Conservation (phyloP, 1,140 invertebrate genomes). For the Aleiodes sp. region DNA sequence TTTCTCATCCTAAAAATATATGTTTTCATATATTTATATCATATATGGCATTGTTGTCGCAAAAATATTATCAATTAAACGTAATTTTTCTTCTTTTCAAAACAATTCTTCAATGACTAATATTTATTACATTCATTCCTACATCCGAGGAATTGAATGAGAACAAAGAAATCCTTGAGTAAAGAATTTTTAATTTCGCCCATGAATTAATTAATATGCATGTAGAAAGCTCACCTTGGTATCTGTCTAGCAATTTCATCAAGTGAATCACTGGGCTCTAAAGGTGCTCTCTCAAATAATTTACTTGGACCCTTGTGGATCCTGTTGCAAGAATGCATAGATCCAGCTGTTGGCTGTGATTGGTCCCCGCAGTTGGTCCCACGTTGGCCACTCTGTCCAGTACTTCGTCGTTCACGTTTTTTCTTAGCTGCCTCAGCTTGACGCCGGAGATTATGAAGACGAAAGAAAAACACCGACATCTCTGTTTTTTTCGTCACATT, state of each 20-base stretch:
- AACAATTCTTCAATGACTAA: no score
- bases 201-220: background rate
- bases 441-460: constrained; percentile 86
- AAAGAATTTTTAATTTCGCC: background rate
- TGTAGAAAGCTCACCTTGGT: constrained; percentile 75
- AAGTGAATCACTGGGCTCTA: constrained; percentile 85
- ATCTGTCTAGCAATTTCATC: constrained; percentile 92
- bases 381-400: constrained; percentile 55
- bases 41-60: no score
- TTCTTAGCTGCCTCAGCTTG: constrained; percentile 77
- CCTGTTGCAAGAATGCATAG: constrained; percentile 59
- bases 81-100: no score
- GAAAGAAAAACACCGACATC: constrained; percentile 96
- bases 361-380: constrained; percentile 60
- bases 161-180: background rate
- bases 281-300: constrained; percentile 82
- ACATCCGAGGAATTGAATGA: no score
- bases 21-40: no score
- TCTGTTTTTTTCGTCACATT: constrained; percentile 53
- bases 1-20: no score
- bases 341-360: constrained; percentile 63
- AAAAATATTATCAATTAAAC: no score
- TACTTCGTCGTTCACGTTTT: constrained; percentile 68
- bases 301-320: constrained; percentile 72
- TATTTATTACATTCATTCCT: no score